Evolutionary conservation across 2,797 vertebrate genomes (phyloP).

Genomic region (Mormyrus proboscirostris): DNA sequence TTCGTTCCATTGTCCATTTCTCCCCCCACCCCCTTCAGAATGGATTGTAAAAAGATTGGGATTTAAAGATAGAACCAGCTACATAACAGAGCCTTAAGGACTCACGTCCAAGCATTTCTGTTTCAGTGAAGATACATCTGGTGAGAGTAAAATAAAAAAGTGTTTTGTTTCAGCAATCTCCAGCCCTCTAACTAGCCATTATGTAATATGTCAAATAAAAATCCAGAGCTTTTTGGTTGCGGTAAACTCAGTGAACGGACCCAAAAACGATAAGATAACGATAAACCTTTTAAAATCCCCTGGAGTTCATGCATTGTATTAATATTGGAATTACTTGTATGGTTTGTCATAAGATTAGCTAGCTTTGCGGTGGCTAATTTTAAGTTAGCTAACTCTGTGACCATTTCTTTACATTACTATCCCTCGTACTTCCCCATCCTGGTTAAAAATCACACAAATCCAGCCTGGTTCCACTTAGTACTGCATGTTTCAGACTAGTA

Average conservation of each 20-base stretch:
- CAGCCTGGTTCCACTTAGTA: neutral
- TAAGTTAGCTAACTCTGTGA: neutral
- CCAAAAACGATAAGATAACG: neutral
- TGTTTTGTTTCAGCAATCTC: neutral
- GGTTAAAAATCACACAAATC: neutral
- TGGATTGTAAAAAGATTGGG: neutral
- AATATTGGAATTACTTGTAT: neutral
- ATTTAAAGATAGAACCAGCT: neutral
- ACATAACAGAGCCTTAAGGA: neutral
- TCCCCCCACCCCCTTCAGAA: neutral
- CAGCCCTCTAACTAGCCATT: neutral
- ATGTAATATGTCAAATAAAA: neutral
- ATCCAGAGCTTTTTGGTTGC: neutral
- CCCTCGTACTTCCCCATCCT: neutral
- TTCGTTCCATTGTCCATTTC: neutral
- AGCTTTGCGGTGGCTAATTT: neutral
- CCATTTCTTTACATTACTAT: neutral
- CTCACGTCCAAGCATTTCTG: neutral
- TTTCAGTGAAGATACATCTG: neutral
- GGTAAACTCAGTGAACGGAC: neutral
- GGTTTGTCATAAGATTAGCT: neutral
- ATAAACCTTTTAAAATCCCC: neutral
- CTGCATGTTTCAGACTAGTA: neutral
- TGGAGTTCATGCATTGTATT: neutral
- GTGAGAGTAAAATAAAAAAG: neutral